Evolutionary conservation across 2,113 vertebrate genomes (phyloP).

Genomic region (Chrysochloris asiatica): DNA sequence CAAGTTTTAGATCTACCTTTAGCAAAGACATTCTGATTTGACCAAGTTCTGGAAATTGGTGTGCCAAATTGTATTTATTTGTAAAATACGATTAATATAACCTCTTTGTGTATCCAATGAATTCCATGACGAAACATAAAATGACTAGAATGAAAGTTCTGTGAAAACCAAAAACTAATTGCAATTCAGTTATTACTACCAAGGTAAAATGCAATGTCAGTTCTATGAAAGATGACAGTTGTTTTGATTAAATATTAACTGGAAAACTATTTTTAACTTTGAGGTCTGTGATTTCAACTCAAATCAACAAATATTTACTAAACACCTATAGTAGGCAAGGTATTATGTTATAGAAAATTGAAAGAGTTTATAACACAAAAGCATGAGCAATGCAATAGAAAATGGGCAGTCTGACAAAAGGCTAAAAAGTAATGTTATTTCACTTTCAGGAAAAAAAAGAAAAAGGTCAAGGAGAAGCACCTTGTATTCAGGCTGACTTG

Average conservation of each 20-base stretch:
- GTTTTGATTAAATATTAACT: conserved; percentile 18
- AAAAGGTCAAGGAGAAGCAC: not conserved
- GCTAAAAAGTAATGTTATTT: not conserved
- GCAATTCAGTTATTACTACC: not conserved
- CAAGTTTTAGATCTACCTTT: not conserved
- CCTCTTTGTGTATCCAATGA: not conserved
- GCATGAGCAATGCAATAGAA: not conserved
- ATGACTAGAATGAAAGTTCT: not conserved
- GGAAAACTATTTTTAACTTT: not conserved
- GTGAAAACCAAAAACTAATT: not conserved
- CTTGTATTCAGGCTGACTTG: not conserved
- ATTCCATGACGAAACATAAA: not conserved
- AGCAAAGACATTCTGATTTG: not conserved
- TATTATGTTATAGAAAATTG: not conserved
- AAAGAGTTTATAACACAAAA: not conserved
- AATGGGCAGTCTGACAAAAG: not conserved
- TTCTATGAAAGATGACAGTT: not conserved
- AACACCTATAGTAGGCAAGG: not conserved
- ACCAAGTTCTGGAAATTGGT: not conserved
- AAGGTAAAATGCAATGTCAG: not conserved
- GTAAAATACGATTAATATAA: conserved; percentile 6
- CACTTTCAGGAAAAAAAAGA: not conserved
- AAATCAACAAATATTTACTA: not conserved
- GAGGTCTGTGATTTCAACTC: not conserved
- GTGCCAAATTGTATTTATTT: not conserved